Conservation (phyloP, 2,797 vertebrate genomes). For the Pteronotus mesoamericanus region DNA sequence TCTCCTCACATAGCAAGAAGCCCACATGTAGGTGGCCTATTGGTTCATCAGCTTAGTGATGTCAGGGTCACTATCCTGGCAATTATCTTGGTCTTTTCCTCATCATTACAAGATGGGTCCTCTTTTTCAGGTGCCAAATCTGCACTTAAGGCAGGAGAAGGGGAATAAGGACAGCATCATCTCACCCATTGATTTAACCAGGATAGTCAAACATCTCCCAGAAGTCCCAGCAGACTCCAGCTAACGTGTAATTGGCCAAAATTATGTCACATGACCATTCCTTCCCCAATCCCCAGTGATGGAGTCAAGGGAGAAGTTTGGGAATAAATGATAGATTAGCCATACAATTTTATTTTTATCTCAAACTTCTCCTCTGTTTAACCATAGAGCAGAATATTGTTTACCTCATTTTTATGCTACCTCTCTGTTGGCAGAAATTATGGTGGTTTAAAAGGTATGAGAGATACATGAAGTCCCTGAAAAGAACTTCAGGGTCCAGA, state of each 20-base stretch:
- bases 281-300: not conserved
- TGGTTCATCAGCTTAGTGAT: not conserved
- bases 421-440: not conserved
- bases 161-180: not conserved
- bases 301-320: not conserved
- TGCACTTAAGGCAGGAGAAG: not conserved
- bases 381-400: not conserved
- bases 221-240: not conserved
- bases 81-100: not conserved
- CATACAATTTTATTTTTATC: not conserved
- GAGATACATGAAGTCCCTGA: not conserved
- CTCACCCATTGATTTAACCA: not conserved
- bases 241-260: not conserved
- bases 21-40: not conserved
- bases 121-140: not conserved
- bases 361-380: constrained; percentile 4
- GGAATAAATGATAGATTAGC: not conserved
- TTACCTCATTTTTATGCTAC: not conserved
- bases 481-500: not conserved
- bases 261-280: not conserved
- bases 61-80: not conserved
- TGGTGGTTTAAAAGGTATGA: not conserved
- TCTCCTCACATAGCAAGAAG: not conserved
- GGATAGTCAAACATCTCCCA: not conserved
- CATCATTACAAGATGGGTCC: not conserved